phyloP scores from a whole-genome alignment of 2,113 vertebrate genomes.

The Colius striatus region DNA sequence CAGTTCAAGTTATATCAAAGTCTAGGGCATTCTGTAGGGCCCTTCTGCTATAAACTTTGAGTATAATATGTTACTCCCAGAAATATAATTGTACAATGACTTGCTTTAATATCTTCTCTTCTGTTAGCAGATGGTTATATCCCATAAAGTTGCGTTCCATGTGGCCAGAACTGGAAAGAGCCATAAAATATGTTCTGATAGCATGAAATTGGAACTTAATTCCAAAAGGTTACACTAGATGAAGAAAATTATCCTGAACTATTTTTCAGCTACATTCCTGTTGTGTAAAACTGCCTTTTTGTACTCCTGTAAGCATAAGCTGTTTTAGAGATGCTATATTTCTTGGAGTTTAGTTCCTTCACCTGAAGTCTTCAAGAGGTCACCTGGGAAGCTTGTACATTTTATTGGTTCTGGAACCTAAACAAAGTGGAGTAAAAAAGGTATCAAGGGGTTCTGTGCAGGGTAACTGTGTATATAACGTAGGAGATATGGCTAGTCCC shows the following conservation, averaged over 20 bases:
- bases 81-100: not conserved
- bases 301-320: constrained; percentile 2
- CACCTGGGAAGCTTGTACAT: constrained; percentile 4
- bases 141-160: not conserved
- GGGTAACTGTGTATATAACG: not conserved
- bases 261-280: not conserved
- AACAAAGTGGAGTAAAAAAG: not conserved
- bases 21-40: not conserved
- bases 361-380: constrained; percentile 3
- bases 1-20: not conserved
- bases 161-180: not conserved
- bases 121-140: not conserved
- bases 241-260: constrained; percentile 39
- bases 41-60: not conserved
- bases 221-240: constrained; percentile 32
- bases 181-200: constrained; percentile 29
- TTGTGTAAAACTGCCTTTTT: constrained; percentile 16
- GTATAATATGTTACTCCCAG: not conserved
- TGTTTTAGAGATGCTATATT: constrained; percentile 19
- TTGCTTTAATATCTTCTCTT: constrained; percentile 9
- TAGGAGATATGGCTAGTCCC: not conserved
- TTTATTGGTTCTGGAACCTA: constrained; percentile 38
- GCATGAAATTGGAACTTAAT: constrained; percentile 55
- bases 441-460: not conserved
- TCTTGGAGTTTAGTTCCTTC: not conserved